Base-by-base conservation (phyloP, 2,113 vertebrate genomes). In the Thamnaconus septentrionalis region DNA sequence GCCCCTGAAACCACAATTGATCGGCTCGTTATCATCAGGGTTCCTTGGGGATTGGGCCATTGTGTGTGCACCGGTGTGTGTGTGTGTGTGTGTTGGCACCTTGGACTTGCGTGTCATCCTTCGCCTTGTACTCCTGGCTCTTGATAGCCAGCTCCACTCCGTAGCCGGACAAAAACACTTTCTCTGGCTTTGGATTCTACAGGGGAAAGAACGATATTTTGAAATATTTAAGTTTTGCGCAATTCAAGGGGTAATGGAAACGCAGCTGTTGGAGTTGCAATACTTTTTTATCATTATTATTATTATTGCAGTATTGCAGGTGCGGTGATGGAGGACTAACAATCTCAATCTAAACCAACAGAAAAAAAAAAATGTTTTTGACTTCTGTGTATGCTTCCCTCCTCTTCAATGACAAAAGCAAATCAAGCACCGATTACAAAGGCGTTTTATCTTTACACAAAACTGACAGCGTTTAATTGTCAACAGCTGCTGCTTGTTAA, bases 71-170 rank as follows among this genome's bases (percentile, higher is more conserved):
- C 5, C 4, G 45, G 51, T 7, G 42, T 59, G 63, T 31, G 42
- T 45, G 70, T 54, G 56, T 49, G 59, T n/a, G 41, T 44, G 61
- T 45, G 18, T 55, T 54, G 4, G 41, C 8, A 85, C 97, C 97
- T 94, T 98, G 96, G 87, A 99, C 97, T 91, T 99, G 96, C 39
- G 97, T 98, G 91, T 99, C 97, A 60, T 99, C 97, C 89, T 99
- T 99, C 63, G 96, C 96, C 80, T 99, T 99, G 85, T 99, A 99
- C 81, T 99, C 97, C 72, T 98, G 98, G 90, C 92, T 98, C 88
- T 99, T 99, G 83, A 99, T 99, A 64, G 96, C 97, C 83, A 99
- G 85, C 71, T 99, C 97, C 73, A 98, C 97, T 4, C 96, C 97
- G 47, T 97, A 99, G 41, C 97, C 97, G 18, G 97, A 99, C 59